phyloP scores from a whole-genome alignment of 2,797 vertebrate genomes.

The Rhinophrynus dorsalis region DNA sequence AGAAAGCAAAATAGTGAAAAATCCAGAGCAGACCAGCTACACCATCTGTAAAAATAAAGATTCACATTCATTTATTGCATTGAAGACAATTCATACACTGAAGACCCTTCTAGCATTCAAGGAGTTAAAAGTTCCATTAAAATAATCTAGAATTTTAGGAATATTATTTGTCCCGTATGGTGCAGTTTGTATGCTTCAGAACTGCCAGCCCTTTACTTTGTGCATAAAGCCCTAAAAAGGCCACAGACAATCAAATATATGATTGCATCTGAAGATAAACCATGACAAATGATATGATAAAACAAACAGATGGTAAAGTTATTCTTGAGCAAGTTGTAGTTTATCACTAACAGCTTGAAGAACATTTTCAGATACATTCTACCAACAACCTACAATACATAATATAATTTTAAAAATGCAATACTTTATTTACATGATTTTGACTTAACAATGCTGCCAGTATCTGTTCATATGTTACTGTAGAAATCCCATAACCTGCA shows the following conservation, averaged over 20 bases:
- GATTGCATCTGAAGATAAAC: conserved; percentile 29
- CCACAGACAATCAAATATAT: conserved; percentile 23
- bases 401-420: conserved; percentile 1
- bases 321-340: conserved; percentile 33
- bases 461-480: background rate
- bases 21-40: too few species aligned
- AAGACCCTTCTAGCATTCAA: too few species aligned
- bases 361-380: conserved; percentile 10
- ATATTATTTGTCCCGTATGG: too few species aligned
- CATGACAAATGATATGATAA: conserved; percentile 35
- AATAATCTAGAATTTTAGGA: too few species aligned
- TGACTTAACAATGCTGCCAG: background rate
- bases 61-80: too few species aligned
- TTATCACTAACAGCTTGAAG: conserved; percentile 45
- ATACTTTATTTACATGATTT: background rate
- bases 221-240: background rate
- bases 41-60: too few species aligned
- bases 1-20: too few species aligned
- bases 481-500: too few species aligned
- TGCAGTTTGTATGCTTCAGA: too few species aligned
- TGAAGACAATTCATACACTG: too few species aligned
- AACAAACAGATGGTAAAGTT: conserved; percentile 42
- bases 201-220: too few species aligned
- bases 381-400: conserved; percentile 7
- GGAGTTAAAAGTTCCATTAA: too few species aligned